These are phyloP conservation scores for Spisula solida DNA, from an alignment of 2,888 invertebrate species.

Conservation along the genomic window DNA sequence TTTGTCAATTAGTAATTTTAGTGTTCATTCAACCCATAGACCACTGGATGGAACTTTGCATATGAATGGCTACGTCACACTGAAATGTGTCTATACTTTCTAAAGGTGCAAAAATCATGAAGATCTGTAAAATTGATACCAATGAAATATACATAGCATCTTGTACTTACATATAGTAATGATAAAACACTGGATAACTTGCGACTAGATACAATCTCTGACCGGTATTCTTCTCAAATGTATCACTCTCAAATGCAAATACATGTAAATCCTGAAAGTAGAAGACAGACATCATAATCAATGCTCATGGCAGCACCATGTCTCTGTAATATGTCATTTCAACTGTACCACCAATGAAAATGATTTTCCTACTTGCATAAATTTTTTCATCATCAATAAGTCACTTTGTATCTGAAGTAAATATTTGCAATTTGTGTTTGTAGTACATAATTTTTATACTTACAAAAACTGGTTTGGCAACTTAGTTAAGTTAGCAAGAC, in stretches of 20 bases:
- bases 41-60: no score
- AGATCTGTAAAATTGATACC: no score
- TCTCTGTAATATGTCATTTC: not conserved
- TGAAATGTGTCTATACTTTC: no score
- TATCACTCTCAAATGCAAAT: conserved; percentile 85
- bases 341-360: not conserved
- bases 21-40: no score
- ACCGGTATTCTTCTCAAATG: conserved; percentile 76
- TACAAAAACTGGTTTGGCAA: no score
- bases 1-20: no score
- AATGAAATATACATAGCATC: not conserved
- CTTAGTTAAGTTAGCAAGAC: no score
- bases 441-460: no score
- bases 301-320: not conserved
- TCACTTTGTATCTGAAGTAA: not conserved
- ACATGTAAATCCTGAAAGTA: conserved; percentile 83
- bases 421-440: not conserved
- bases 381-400: not conserved
- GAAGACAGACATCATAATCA: not conserved
- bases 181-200: conserved; percentile 85
- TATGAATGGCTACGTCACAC: no score
- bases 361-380: not conserved
- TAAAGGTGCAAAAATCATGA: no score
- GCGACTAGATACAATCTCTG: conserved; percentile 83
- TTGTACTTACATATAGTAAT: conserved; percentile 81